Base-by-base conservation (phyloP, 2,113 vertebrate genomes). In the Plectropomus leopardus region DNA sequence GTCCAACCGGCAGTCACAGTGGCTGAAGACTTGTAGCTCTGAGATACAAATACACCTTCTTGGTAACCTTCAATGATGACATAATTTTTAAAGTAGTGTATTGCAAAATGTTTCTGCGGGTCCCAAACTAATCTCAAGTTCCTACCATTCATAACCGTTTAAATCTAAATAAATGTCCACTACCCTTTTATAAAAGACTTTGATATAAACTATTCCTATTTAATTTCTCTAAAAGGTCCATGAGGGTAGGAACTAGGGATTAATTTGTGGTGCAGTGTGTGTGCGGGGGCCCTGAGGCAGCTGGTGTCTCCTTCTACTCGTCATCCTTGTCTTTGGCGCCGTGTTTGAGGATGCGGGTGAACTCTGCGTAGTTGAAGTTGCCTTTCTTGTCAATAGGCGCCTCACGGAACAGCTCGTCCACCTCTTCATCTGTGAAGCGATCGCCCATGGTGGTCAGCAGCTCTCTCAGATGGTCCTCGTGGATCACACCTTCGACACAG, bases 401-500 rank as follows among this genome's bases (percentile, higher is more conserved):
- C 90, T 99, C 98, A 0, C 98, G 95, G 94, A 97, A 99, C 91
- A 99, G 96, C 95, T 99, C 98, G 1, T 99, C 98, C 89, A 99
- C 98, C 34, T 99, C 98, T 79, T 99, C 98, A 0, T 99, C 98
- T 0, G 98, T 98, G 95, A 99, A 99, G 74, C 98, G 96, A 88
- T 99, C 98, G 0, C 98, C 98, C 98, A 99, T 99, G 78, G 98
- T 99, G 89, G 98, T 99, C 89, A 99, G 95, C 83, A 99, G 96
- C 92, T 99, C 98, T 9, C 98, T 95, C 63, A 99, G 94, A 17
- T 99, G 97, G 90, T 99, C 98, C 92, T 99, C 98, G 0, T 99
- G 97, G 81, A 99, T 98, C 79, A 97, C 95, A 26, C 98, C 98
- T 98, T 80, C 5, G 34, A 5, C 6, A 17, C 8, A 54, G 21